These are phyloP conservation scores for Smutsia gigantea DNA, from an alignment of 2,797 vertebrate species.

Conservation along the genomic window DNA sequence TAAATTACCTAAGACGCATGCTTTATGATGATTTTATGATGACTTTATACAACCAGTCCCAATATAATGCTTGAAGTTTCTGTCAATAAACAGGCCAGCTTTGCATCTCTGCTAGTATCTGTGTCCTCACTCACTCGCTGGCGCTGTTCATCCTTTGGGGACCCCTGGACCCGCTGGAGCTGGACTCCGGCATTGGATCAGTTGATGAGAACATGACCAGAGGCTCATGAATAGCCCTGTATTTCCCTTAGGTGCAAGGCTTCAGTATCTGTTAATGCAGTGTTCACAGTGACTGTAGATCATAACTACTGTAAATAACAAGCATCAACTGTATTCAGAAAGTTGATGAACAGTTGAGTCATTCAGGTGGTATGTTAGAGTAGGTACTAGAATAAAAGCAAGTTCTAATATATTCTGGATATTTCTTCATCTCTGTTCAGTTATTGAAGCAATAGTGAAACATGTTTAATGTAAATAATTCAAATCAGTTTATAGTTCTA, in stretches of 20 bases:
- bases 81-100: no score
- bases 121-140: no score
- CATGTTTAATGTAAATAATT: neutral
- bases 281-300: neutral
- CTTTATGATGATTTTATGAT: no score
- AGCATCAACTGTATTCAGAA: neutral
- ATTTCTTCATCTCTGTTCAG: neutral
- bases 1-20: no score
- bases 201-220: neutral
- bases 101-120: no score
- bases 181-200: neutral
- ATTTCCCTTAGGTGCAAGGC: neutral
- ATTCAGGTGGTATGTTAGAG: neutral
- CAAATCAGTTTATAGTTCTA: neutral
- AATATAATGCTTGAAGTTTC: no score
- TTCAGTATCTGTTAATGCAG: neutral
- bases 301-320: neutral
- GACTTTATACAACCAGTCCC: no score
- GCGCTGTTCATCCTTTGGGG: no score
- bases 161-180: no score
- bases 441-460: conserved; percentile 31
- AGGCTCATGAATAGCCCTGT: neutral
- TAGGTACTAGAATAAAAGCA: neutral
- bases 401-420: neutral
- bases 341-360: neutral